Base-by-base conservation (phyloP, 2,888 invertebrate genomes). In the Holacanthella duospinosa region DNA sequence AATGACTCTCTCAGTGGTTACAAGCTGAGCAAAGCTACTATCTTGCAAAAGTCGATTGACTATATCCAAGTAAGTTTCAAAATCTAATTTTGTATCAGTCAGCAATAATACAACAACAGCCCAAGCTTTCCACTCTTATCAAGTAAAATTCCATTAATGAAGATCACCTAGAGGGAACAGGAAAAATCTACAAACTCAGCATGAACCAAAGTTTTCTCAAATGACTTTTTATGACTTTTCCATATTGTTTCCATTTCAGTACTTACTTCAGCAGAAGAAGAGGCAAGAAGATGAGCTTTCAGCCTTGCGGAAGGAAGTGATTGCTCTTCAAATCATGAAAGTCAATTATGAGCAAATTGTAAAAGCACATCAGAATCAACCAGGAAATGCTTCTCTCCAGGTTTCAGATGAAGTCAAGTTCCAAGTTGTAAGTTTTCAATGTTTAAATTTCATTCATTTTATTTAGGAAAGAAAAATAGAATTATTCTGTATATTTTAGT, bases 331-430 rank as follows among this genome's bases (percentile, higher is more conserved):
- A 67, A 95, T 96, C 59, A 90, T 91, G 85, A 93, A 94, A 77
- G 87, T 88, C 1, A 95, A 94, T 77, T 95, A 95, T 75, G 94
- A 96, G 75, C 92, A 93, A 77, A 93, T 97, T 76, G 89, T 96
- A 21, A 93, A 93, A 78, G 92, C 93, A 3, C 94, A 96, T 77
- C 93, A 95, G 75, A 87, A 88, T 2, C 89, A 92, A 69, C 89
- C 91, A 0, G 90, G 90, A 0, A 88, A 89, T 43, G 86, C 89
- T 59, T 91, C 92, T 76, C 88, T 87, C 74, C 84, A 92, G 73
- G 85, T 97, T 55, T 90, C 93, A 0, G 95, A 96, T 77, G 93
- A 95, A 78, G 86, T 92, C 55, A 96, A 96, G 79, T 96, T 96
- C 79, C 88, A 92, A 83, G 91, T 96, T 81, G 93, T 94, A 81